A percentile compares a stretch with the other conserved stretches of the same genome.
Conservation (phyloP, 1,140 invertebrate species). For the Venturia canescens region DNA sequence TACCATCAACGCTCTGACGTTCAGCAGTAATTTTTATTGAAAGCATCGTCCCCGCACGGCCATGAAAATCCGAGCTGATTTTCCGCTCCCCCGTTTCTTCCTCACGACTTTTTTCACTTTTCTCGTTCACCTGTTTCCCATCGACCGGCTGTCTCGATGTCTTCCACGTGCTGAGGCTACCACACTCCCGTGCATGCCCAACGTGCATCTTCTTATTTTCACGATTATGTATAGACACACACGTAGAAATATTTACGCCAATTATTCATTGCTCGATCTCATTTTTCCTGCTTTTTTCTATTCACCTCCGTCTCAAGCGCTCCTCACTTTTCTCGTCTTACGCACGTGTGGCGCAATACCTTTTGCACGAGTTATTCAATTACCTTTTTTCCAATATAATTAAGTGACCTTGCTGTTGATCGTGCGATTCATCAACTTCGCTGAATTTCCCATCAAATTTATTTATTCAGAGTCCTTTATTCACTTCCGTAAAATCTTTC, state of each 20-base stretch:
- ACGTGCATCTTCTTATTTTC: background rate
- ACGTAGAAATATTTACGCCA: background rate
- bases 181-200: background rate
- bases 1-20: background rate
- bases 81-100: background rate
- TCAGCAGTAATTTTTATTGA: background rate
- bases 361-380: background rate
- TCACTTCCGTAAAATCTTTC: too few relatives aligned
- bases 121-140: slow-evolving; percentile 18
- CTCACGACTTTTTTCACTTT: background rate
- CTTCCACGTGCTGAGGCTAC: slow-evolving; percentile 12
- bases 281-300: background rate
- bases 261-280: background rate
- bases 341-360: background rate
- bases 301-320: background rate
- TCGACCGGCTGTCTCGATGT: background rate
- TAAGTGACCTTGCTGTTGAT: too few relatives aligned
- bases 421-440: too few relatives aligned
- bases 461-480: too few relatives aligned
- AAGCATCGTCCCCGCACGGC: background rate
- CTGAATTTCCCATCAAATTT: too few relatives aligned
- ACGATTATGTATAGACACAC: background rate
- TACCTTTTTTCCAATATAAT: too few relatives aligned
- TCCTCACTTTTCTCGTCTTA: background rate
- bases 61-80: background rate